Evolutionary conservation across 2,797 vertebrate genomes (phyloP).

Genomic region (Pipistrellus pipistrellus): DNA sequence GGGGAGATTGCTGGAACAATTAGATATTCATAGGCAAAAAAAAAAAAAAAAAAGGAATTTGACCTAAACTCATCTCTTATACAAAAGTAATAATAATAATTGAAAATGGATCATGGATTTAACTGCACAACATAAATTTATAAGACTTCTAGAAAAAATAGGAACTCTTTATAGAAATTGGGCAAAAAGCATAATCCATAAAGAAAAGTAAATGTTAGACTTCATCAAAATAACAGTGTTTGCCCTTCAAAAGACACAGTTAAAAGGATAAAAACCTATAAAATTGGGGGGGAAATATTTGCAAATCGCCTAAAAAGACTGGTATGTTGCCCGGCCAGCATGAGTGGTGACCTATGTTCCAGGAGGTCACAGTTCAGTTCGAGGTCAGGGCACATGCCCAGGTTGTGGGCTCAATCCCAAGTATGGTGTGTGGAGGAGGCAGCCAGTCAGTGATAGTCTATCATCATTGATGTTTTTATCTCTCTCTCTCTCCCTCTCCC

Average conservation of each 20-base stretch:
- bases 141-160: neutral
- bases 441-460: no score
- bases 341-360: no score
- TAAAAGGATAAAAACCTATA: neutral
- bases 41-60: neutral
- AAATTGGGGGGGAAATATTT: neutral
- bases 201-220: neutral
- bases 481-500: no score
- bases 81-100: neutral
- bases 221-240: conserved; percentile 17
- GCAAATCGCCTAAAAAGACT: neutral
- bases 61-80: neutral
- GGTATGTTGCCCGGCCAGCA: neutral
- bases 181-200: conserved; percentile 12
- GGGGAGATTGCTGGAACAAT: neutral
- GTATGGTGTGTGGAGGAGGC: no score
- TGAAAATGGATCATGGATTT: neutral
- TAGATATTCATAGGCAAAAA: neutral
- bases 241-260: neutral
- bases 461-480: no score
- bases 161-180: neutral
- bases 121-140: neutral
- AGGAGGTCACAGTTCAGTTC: no score
- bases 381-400: no score
- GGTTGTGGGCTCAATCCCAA: no score